Percentiles rank a stretch among this genome's conserved stretches.
Evolutionary conservation across 2,888 invertebrate species (phyloP).

Genomic region (Empis stercorea): DNA sequence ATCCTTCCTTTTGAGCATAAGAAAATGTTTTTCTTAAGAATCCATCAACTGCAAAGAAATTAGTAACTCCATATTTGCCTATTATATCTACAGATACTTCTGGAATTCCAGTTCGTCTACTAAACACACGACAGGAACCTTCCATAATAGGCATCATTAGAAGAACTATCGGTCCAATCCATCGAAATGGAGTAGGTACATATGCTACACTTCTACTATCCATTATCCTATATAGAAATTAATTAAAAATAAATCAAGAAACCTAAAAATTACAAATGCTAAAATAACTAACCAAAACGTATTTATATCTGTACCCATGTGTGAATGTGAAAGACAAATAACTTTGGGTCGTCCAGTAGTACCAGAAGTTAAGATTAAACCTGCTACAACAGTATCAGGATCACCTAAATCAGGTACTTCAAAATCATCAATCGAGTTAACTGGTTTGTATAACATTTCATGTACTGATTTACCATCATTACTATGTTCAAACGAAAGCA

Average conservation of each 20-base stretch:
- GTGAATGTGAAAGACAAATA: background rate
- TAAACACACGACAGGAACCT: background rate
- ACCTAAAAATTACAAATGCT: background rate
- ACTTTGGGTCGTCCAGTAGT: constrained; percentile 4
- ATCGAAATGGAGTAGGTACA: constrained; percentile 1
- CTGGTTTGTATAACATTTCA: background rate
- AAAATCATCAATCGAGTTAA: background rate
- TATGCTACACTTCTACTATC: background rate
- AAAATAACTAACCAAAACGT: background rate
- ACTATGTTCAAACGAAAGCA: constrained; percentile 1
- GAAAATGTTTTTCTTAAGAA: background rate
- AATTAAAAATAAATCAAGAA: background rate
- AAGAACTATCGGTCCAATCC: constrained; percentile 2
- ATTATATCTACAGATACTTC: background rate
- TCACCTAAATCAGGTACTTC: background rate
- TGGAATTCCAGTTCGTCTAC: background rate
- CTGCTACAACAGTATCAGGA: background rate
- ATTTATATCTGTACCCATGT: background rate
- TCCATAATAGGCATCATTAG: background rate
- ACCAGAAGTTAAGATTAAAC: constrained; percentile 3
- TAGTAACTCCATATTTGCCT: constrained; percentile 1
- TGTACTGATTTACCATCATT: background rate
- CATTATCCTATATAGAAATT: background rate
- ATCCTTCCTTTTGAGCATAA: background rate
- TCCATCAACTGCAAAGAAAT: constrained; percentile 1